Base-by-base conservation (phyloP, 2,797 vertebrate species). In the Acanthiza pusilla region DNA sequence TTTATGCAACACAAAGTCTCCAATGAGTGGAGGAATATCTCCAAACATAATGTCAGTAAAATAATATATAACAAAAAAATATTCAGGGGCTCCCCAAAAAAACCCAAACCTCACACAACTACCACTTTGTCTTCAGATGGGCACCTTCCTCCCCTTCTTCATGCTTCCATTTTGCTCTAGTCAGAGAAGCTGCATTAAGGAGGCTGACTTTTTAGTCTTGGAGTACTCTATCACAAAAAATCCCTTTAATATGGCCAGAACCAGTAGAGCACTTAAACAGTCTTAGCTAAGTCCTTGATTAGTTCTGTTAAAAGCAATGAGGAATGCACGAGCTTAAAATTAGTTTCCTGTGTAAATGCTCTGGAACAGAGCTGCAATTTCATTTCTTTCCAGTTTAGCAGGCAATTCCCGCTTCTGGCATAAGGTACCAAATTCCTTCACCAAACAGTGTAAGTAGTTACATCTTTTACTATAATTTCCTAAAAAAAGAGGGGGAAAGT, bases 321-420 rank as follows among this genome's bases (percentile, higher is more conserved):
- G 38, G 45, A 91, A 87, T 23, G 21, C 21, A 47, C 9, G n/a
- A 87, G 32, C 23, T 85, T 67, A 78, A 85, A 89, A 50, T 78
- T 47, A 25, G 47, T 75, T 87, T 93, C 5, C 27, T 40, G 13
- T 76, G 8, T 17, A 95, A 70, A 47, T 32, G 40, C 34, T 58
- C n/a, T 48, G 36, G 19, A 94, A 82, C 1, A 30, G 36, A 36
- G 16, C 14, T 48, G 53, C 29, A 48, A 55, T 34, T 73, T 70
- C 4, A 60, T 23, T 75, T 89, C 30, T 71, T 83, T 51, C 13
- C 57, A 58, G 47, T 88, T 90, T 55, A 72, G 50, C 47, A 84
- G n/a, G 16, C 18, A 79, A 55, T 85, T 95, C 53, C 61, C 93
- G 60, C 70, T 93, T 94, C 78, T 93, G 81, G 77, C 62, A 93